A percentile compares a stretch with the other conserved stretches of the same genome.
Conservation (phyloP, 2,888 invertebrate genomes). For the Aproaerema taeniolella region DNA sequence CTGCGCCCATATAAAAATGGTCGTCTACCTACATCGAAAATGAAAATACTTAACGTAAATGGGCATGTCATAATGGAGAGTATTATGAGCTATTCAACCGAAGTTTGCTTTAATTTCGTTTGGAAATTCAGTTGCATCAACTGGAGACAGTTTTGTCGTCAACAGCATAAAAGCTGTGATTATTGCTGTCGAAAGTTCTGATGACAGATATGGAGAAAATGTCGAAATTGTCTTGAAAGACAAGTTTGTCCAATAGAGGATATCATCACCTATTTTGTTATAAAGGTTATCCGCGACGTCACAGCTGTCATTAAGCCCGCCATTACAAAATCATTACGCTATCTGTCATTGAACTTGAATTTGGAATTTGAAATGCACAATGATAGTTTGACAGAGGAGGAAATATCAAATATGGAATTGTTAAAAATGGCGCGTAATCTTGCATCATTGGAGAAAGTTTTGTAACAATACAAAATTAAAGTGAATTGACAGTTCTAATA, state of each 20-base stretch:
- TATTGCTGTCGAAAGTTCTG: too few species aligned
- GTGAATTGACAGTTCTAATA: slow-evolving; percentile 4
- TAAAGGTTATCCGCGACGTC: not conserved
- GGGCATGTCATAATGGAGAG: too few species aligned
- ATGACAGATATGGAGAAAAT: too few species aligned
- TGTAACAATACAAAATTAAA: slow-evolving; percentile 8
- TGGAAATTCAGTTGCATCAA: too few species aligned
- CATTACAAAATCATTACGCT: slow-evolving; percentile 8
- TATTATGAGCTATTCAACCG: too few species aligned
- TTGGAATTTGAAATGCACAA: slow-evolving; percentile 43
- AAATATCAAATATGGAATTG: slow-evolving; percentile 19
- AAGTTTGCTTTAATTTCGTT: too few species aligned
- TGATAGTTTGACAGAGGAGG: slow-evolving; percentile 18
- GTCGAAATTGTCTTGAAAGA: too few species aligned
- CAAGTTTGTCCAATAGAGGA: too few species aligned
- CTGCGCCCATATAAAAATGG: slow-evolving; percentile 16
- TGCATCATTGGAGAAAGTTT: slow-evolving; percentile 6
- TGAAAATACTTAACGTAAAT: too few species aligned
- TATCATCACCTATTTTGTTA: not conserved
- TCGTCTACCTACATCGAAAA: too few species aligned
- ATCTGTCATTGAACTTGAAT: slow-evolving; percentile 44
- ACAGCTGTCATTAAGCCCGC: not conserved
- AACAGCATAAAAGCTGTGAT: too few species aligned
- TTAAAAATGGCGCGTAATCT: slow-evolving; percentile 7
- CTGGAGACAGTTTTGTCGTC: too few species aligned